A percentile compares a stretch with the other conserved stretches of the same genome.
phyloP scores from a whole-genome alignment of 53 echinoderm and acorn worm species.

The Patiria pectinifera region DNA sequence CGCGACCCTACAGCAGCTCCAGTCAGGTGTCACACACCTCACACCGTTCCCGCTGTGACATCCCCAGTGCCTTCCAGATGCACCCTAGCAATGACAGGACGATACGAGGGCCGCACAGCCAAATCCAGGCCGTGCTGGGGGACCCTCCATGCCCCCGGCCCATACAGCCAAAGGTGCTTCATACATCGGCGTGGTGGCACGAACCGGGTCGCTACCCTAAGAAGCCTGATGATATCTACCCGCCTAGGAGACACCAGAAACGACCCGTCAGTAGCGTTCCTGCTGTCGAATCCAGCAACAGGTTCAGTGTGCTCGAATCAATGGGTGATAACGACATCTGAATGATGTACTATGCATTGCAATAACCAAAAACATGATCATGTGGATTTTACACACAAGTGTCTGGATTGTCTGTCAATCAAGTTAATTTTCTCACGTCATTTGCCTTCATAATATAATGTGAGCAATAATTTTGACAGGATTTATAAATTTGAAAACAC shows the following conservation, averaged over 20 bases:
- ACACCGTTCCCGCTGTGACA: conserved; percentile 69
- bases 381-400: no score
- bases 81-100: conserved; percentile 73
- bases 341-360: neutral
- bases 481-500: no score
- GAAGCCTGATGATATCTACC: conserved; percentile 74
- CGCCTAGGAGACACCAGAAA: conserved; percentile 82
- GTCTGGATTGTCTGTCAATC: no score
- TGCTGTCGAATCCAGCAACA: conserved; percentile 31
- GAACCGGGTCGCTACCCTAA: conserved; percentile 88
- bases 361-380: neutral
- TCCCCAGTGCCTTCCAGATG: conserved; percentile 76
- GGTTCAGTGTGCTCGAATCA: conserved; percentile 44
- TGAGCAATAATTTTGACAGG: no score
- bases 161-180: conserved; percentile 57
- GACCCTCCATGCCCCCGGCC: conserved; percentile 78
- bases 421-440: no score
- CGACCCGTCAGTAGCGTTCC: conserved; percentile 59
- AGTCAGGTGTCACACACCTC: conserved; percentile 71
- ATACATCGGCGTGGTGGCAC: conserved; percentile 83
- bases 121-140: conserved; percentile 75
- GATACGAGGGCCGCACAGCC: conserved; percentile 88
- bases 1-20: conserved; percentile 60
- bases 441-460: no score
- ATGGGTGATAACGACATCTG: conserved; percentile 17